phyloP scores from a whole-genome alignment of 2,797 vertebrate species.

The Danio albolineatus region DNA sequence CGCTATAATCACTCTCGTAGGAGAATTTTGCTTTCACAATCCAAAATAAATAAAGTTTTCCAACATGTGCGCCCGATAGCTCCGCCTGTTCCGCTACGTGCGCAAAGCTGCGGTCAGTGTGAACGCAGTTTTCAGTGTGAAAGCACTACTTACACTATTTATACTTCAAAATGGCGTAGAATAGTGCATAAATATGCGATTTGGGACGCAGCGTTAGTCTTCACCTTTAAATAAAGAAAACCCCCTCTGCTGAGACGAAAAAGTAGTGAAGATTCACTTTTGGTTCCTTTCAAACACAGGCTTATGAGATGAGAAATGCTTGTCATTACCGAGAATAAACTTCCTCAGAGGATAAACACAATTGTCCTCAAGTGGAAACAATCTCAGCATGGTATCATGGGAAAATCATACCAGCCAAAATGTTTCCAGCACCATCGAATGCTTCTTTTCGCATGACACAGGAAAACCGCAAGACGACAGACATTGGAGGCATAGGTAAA shows the following conservation, averaged over 20 bases:
- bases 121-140: no score
- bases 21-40: no score
- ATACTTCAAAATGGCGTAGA: no score
- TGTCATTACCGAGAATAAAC: conserved; percentile 36
- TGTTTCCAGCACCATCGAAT: conserved; percentile 34
- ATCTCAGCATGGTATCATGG: conserved; percentile 31
- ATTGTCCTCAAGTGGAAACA: conserved; percentile 45
- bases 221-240: conserved; percentile 11
- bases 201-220: no score
- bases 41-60: no score
- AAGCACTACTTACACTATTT: no score
- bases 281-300: background rate
- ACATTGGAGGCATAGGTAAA: conserved; percentile 42
- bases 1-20: no score
- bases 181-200: no score
- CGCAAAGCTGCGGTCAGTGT: no score
- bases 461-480: conserved; percentile 27
- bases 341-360: conserved; percentile 44
- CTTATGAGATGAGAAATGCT: conserved; percentile 24
- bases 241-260: background rate
- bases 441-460: conserved; percentile 27
- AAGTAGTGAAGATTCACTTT: conserved; percentile 7
- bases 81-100: no score
- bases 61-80: no score
- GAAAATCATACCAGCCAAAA: conserved; percentile 31